phyloP scores from a whole-genome alignment of 2,797 vertebrate genomes.

The Ptychadena robeensis region DNA sequence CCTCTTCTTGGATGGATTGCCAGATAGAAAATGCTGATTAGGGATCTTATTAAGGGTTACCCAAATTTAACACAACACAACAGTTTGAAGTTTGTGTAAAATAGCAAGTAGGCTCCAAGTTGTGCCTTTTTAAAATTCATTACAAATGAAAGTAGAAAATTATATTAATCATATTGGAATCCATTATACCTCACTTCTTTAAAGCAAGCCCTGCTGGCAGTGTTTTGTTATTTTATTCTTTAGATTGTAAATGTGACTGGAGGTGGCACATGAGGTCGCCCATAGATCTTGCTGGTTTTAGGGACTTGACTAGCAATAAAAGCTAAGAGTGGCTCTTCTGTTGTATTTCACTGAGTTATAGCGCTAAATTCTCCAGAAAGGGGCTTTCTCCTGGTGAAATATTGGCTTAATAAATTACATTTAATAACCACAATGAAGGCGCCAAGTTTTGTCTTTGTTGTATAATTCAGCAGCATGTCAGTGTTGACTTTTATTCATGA shows the following conservation, averaged over 20 bases:
- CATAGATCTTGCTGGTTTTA: constrained; percentile 36
- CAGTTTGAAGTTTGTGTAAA: too few species aligned
- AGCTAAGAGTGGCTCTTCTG: constrained; percentile 40
- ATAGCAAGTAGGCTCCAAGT: too few species aligned
- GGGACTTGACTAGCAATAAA: constrained; percentile 42
- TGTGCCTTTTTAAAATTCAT: too few species aligned
- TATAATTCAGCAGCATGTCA: constrained; percentile 56
- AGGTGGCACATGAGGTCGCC: constrained; percentile 12
- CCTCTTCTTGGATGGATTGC: neutral
- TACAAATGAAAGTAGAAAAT: too few species aligned
- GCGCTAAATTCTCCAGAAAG: constrained; percentile 49
- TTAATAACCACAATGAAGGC: constrained; percentile 57
- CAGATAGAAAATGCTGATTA: neutral
- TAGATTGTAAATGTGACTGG: constrained; percentile 13
- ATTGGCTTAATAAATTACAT: constrained; percentile 60
- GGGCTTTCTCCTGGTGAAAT: constrained; percentile 53
- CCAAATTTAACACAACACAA: too few species aligned
- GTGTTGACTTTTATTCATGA: constrained; percentile 54
- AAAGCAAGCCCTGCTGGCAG: neutral
- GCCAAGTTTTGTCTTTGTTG: constrained; percentile 60
- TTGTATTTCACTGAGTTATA: constrained; percentile 51
- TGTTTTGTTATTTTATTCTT: constrained; percentile 2
- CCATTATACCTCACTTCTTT: neutral
- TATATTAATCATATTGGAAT: neutral
- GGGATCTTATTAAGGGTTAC: too few species aligned